phyloP scores from a whole-genome alignment of 2,797 vertebrate genomes.

The Novumbra hubbsi region DNA sequence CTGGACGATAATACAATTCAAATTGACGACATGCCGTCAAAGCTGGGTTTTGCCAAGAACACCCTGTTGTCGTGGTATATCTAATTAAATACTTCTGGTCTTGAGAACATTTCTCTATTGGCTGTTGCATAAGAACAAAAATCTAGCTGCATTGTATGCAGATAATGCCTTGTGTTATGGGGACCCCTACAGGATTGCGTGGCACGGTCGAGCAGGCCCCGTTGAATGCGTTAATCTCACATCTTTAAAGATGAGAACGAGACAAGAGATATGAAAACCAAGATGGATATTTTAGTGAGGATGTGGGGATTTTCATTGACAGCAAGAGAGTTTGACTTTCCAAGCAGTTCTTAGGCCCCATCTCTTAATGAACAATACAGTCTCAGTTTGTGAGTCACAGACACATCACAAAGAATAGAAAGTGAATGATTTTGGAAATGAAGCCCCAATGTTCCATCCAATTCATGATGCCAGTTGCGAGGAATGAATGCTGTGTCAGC shows the following conservation, averaged over 20 bases:
- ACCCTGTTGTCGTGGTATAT: neutral
- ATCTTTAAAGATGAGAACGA: neutral
- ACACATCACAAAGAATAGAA: neutral
- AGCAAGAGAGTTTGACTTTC: neutral
- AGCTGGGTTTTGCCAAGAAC: neutral
- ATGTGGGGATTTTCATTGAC: too few relatives aligned
- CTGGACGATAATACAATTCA: neutral
- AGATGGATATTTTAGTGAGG: neutral
- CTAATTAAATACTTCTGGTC: neutral
- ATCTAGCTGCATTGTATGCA: neutral
- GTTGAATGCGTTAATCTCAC: neutral
- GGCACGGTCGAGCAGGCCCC: neutral
- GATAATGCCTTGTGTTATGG: neutral
- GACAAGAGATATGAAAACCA: neutral
- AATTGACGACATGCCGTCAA: neutral
- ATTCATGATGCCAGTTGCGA: too few relatives aligned
- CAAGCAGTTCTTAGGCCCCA: neutral
- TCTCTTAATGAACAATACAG: neutral
- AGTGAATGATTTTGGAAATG: neutral
- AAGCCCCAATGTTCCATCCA: too few relatives aligned
- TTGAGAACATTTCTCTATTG: neutral
- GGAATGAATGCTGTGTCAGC: too few relatives aligned
- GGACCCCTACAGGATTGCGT: slow-evolving; percentile 6
- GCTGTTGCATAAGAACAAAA: neutral
- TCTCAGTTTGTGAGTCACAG: neutral